Base-by-base conservation (phyloP, 2,113 vertebrate species). In the Clinocottus analis region DNA sequence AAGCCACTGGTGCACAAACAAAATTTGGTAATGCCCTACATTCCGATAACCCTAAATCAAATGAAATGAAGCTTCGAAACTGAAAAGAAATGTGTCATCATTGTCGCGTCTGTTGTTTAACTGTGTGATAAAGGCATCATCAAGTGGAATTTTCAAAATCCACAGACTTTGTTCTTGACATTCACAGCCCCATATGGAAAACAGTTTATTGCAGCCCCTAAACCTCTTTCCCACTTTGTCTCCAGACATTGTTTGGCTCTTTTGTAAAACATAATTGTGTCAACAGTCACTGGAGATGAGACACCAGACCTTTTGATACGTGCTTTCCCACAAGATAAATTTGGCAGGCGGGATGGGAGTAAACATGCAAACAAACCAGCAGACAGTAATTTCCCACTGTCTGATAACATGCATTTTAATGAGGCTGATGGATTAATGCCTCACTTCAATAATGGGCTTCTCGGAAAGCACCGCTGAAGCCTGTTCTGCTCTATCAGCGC, bases 361-460 rank as follows among this genome's bases (percentile, higher is more conserved):
- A 88, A 87, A 83, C 56, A 74, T 56, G 80, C 79, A 85, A 85
- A 86, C 83, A 90, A 88, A 87, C 71, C 53, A 69, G 80, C 85
- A 75, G 69, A 81, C 88, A 84, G 82, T 80, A 37, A 84, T 89
- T 91, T 89, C 81, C 82, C 71, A 65, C 80, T 47, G 86, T 75
- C 79, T 88, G 79, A 84, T 79, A 65, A 79, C 47, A 11, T 90
- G 90, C 90, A 92, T 94, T 89, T 85, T 91, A 92, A 91, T 88
- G 87, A 93, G 62, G 65, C 78, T 74, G 82, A 89, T 88, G 84
- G 84, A 90, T 92, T 79, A 89, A 86, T 80, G 86, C 72, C 35
- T 88, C 75, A 56, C 77, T 88, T 82, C 37, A 53, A 72, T 91
- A 90, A 91, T 75, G 49, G 81, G 72, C 82, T 66, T 68, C 73